Base-by-base conservation (phyloP, 2,113 vertebrate species). In the Pogona vitticeps region DNA sequence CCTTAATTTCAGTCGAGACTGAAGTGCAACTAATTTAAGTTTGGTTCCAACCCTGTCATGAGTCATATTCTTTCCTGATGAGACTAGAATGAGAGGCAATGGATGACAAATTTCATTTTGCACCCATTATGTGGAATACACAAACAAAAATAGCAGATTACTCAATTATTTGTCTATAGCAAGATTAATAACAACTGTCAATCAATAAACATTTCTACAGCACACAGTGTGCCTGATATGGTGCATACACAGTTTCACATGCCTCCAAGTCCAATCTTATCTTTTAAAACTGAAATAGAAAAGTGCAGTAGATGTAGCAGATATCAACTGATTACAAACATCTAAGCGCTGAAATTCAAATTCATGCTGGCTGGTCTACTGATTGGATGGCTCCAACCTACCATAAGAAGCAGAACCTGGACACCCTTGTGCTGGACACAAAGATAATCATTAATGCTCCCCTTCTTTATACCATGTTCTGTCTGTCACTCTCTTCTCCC, bases 151-250 rank as follows among this genome's bases (percentile, higher is more conserved):
- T 46, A 75, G 26, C 36, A 75, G 63, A 20, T 6, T 6, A 23
- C 18, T n/a, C 61, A 12, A 31, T 61, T 31, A 72, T 40, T 40
- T 46, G 33, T 56, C 67, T 75, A 80, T 26, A 80, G 28, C 68
- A 72, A 46, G 42, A 61, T 58, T 83, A 36, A 72, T 71, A 70
- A 72, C 20, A 31, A 67, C 38, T 8, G 26, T 40, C 40, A 42
- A 75, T 75, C n/a, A 63, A 61, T 42, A 63, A 76, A 15, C 2
- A 72, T 71, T 72, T 83, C 52, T 83, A 73, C 42, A 84, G 82
- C 15, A 28, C 13, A 15, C 42, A 38, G 15, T 73, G 71, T 84
- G 28, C 28, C 82, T 7, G 26, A 20, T 26, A 73, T 17, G n/a
- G 36, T 63, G 63, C 70, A 61, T 40, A n/a, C n/a, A 75, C 12